A percentile compares a stretch with the other conserved stretches of the same genome.
phyloP scores from a whole-genome alignment of 2,113 vertebrate species.

The Podarcis raffonei region DNA sequence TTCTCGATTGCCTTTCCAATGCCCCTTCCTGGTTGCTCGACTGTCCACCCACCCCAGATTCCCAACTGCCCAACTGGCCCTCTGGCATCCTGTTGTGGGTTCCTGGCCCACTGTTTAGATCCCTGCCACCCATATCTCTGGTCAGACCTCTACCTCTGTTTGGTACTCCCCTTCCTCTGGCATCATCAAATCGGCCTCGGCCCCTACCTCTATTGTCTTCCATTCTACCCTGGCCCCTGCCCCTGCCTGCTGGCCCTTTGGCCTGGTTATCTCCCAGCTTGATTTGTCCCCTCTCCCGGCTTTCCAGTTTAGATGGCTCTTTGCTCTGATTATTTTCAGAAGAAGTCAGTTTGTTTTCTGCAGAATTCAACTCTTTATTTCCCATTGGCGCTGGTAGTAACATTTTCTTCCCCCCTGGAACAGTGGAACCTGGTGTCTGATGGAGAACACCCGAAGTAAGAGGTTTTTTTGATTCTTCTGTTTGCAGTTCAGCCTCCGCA shows the following conservation, averaged over 20 bases:
- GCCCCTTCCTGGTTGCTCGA: conserved; percentile 70
- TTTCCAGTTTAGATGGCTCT: conserved; percentile 59
- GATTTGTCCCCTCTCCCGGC: conserved; percentile 70
- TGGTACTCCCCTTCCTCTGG: conserved; percentile 71
- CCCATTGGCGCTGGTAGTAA: conserved; percentile 50
- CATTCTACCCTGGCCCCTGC: conserved; percentile 72
- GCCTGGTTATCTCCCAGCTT: conserved; percentile 68
- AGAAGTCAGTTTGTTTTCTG: conserved; percentile 62
- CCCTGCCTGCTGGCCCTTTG: conserved; percentile 57
- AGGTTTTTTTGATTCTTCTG: conserved; percentile 74
- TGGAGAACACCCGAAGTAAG: conserved; percentile 59
- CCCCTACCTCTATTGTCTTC: conserved; percentile 69
- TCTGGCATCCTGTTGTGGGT: conserved; percentile 74
- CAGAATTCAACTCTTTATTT: conserved; percentile 72
- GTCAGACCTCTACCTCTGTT: conserved; percentile 68
- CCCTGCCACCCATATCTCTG: conserved; percentile 66
- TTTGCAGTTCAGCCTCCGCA: conserved; percentile 72
- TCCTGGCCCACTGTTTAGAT: conserved; percentile 73
- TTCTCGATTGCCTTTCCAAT: conserved; percentile 52
- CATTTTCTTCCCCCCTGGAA: conserved; percentile 44
- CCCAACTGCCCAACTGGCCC: conserved; percentile 59
- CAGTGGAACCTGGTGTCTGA: conserved; percentile 58
- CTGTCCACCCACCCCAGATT: conserved; percentile 45
- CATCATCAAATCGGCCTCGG: conserved; percentile 72
- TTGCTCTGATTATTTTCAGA: conserved; percentile 72